Base-by-base conservation (phyloP, 2,113 vertebrate genomes). In the Microtus pennsylvanicus region DNA sequence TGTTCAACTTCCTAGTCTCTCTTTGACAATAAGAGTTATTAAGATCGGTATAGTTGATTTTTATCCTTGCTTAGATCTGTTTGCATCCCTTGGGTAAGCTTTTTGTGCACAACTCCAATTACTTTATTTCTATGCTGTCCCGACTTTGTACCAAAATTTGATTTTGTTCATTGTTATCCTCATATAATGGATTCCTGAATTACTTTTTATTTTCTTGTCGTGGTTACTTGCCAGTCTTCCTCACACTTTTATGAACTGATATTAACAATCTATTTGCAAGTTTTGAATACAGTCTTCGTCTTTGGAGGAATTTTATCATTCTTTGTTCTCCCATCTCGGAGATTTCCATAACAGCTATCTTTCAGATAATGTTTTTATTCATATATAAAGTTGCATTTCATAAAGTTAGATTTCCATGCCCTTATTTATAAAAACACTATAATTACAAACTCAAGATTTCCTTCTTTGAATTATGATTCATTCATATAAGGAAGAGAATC, bases 1-100 rank as follows among this genome's bases (percentile, higher is more conserved):
- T 90, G 97, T 95, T 97, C 92, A 58, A 65, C 90, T 83, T 96
- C 47, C 69, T 78, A 96, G 92, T 78, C 33, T 94, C 93, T 97
- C 97, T 96, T 96, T 95, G 95, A 97, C 95, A 96, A 69, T 95
- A 96, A 97, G 91, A 94, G 77, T 97, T 97, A 97, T 97, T 97
- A 97, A 97, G 96, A 97, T 96, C 92, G 96, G 96, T 97, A 83
- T 58, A 95, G 89, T 45, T 95, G 94, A 94, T 97, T 97, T 97
- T 97, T 96, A 97, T 96, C 96, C 75, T 96, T 92, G 67, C 92
- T 94, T 94, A 96, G 91, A 96, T 93, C 94, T 96, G 78, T 94
- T 91, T 90, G 28, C 89, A 74, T 96, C 96, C 85, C 96, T 63
- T 67, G 95, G 96, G 97, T 72, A 96, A 93, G 58, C 81, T 94